Evolutionary conservation across 2,113 vertebrate species (phyloP).

Genomic region (Brienomyrus longianalis): DNA sequence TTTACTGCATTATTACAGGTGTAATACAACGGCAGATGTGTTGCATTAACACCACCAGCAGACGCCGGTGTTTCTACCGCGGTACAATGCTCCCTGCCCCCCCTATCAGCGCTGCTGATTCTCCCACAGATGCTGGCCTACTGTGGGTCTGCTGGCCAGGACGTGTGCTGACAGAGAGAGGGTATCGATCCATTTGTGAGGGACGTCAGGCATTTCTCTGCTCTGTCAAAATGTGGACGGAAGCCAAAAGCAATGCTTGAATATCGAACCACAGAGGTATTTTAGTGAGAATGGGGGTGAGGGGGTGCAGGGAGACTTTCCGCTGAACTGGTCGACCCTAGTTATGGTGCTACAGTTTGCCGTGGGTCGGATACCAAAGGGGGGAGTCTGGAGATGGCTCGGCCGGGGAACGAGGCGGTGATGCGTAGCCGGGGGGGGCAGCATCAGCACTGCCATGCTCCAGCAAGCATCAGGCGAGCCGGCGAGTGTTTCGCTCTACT

Average conservation of each 20-base stretch:
- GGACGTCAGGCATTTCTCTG: not conserved
- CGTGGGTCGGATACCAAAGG: too few relatives aligned
- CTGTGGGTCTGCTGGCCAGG: not conserved
- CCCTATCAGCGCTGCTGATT: too few relatives aligned
- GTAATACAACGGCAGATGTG: not conserved
- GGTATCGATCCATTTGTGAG: not conserved
- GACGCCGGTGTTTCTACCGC: not conserved
- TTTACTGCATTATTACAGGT: not conserved
- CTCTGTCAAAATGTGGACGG: not conserved
- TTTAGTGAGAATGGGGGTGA: too few relatives aligned
- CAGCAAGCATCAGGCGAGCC: too few relatives aligned
- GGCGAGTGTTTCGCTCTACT: too few relatives aligned
- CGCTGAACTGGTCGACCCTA: not conserved
- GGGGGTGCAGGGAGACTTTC: not conserved
- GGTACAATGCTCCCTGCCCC: not conserved
- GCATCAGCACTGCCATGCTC: too few relatives aligned
- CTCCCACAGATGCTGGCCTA: not conserved
- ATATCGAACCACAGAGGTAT: not conserved
- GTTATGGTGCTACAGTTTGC: too few relatives aligned
- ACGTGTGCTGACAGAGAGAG: not conserved
- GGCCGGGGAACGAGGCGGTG: too few relatives aligned
- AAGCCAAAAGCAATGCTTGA: not conserved
- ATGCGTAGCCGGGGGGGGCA: too few relatives aligned
- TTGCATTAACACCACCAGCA: not conserved
- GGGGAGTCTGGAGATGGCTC: too few relatives aligned